These are phyloP conservation scores for Hyla sarda DNA, from an alignment of 2,113 vertebrate species.

Conservation along the genomic window DNA sequence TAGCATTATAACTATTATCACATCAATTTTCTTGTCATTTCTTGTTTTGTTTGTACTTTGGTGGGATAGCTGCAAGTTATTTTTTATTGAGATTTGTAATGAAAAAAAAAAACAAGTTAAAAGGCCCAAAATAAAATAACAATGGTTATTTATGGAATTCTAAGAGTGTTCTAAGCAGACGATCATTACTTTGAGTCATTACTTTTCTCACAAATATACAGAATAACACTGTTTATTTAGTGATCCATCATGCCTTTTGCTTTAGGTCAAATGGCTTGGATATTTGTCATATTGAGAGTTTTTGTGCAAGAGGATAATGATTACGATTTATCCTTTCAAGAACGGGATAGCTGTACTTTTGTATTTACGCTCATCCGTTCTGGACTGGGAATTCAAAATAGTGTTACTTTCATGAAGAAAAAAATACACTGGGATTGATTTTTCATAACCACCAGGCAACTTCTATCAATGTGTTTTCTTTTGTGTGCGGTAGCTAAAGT, in stretches of 20 bases:
- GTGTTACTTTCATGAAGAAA: neutral
- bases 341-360: neutral
- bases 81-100: slow-evolving; percentile 19
- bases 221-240: slow-evolving; percentile 30
- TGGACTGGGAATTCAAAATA: slow-evolving; percentile 3
- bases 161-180: neutral
- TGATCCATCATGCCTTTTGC: slow-evolving; percentile 26
- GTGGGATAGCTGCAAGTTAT: neutral
- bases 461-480: slow-evolving; percentile 12
- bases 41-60: neutral
- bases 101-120: neutral
- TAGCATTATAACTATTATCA: neutral
- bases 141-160: slow-evolving; percentile 16
- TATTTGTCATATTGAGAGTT: slow-evolving; percentile 16
- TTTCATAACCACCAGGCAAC: neutral
- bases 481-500: neutral
- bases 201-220: slow-evolving; percentile 9
- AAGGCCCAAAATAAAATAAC: slow-evolving; percentile 9
- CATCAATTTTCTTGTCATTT: slow-evolving; percentile 5
- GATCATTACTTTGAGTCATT: slow-evolving; percentile 3
- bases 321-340: slow-evolving; percentile 11
- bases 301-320: neutral
- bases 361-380: neutral
- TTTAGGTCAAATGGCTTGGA: slow-evolving; percentile 14
- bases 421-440: neutral